Evolutionary conservation across 2,113 vertebrate species (phyloP).

Genomic region (Sitta europaea): DNA sequence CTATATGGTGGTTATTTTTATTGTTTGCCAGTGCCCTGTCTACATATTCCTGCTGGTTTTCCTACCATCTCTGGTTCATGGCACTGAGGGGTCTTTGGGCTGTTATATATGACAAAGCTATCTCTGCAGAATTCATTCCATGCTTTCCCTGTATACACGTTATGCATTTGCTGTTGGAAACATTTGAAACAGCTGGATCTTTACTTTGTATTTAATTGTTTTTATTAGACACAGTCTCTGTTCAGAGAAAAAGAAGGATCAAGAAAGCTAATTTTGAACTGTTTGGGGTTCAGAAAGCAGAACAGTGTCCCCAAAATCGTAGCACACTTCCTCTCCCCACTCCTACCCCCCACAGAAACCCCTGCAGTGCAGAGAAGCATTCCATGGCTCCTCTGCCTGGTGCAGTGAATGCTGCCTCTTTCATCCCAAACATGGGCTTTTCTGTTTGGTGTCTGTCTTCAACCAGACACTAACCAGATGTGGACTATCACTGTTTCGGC

Average conservation of each 20-base stretch:
- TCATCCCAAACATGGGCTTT: constrained; percentile 22
- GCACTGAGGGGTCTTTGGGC: not conserved
- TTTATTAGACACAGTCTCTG: not conserved
- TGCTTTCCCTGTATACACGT: not conserved
- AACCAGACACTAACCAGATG: constrained; percentile 38
- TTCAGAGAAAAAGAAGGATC: not conserved
- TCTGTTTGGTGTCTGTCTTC: not conserved
- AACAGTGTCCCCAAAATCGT: not conserved
- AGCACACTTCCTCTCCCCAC: not conserved
- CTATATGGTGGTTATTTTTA: not conserved
- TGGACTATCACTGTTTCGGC: constrained; percentile 29
- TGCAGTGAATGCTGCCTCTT: not conserved
- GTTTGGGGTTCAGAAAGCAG: not conserved
- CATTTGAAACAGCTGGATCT: not conserved
- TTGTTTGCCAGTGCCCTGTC: not conserved
- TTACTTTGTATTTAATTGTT: not conserved
- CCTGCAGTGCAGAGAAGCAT: not conserved
- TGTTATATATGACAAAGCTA: not conserved
- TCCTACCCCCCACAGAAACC: fast-evolving
- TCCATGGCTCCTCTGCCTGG: not conserved
- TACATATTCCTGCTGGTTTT: not conserved
- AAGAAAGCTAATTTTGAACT: not conserved
- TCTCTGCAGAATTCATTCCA: not conserved
- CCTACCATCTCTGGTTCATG: not conserved
- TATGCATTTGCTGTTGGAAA: not conserved